Evolutionary conservation across 1,140 invertebrate genomes (phyloP), one percentile per base, ranked within the genome.

Genomic region (Nasonia giraulti): DNA sequence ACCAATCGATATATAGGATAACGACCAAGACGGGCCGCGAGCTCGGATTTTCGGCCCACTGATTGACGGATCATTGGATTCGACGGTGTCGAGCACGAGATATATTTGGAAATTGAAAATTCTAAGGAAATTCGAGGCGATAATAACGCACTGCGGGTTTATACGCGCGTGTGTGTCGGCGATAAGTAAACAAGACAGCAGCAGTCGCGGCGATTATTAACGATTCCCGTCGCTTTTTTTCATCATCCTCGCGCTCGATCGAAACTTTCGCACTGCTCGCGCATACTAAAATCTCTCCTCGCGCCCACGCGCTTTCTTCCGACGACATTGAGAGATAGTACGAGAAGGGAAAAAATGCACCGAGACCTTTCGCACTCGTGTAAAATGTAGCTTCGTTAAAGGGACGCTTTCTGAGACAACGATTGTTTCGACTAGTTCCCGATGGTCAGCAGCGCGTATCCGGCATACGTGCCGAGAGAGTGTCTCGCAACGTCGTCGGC

Each of bases 1-100:
- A 66, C 31, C 78, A 80, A 80, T 80, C 78, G 62, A 80, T 80
- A 78, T 66, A 80, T 55, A 44, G 20, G 78, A 80, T 69, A 80
- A 80, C 78, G 78, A 78, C 20, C 75, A 40, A 75, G 31, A 44
- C 23, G 14, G 17, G 2, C 11, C 50, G 50, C 17, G 6, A 1
- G 40, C 40, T 44, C 7, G 40, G 8, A 44, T 44, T 11, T 44
- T 44, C 8, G 40, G 40, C 10, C 10, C 40, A 8, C 40, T 44
- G 40, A 44, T 44, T 44, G 40, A 44, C 10, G 40, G 40, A 44
- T 44, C 11, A 44, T 44, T 44, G 40, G 8, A 44, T 44, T 44
- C 40, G 40, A 5, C 40, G 40, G 8, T 44, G 10, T 44, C 40
- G 40, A 40, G 40, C 6, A 27, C 27, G 40, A 40, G 40, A 40